Conservation (phyloP, 1,140 invertebrate genomes). For the Ceratoteleas bidentatus region DNA sequence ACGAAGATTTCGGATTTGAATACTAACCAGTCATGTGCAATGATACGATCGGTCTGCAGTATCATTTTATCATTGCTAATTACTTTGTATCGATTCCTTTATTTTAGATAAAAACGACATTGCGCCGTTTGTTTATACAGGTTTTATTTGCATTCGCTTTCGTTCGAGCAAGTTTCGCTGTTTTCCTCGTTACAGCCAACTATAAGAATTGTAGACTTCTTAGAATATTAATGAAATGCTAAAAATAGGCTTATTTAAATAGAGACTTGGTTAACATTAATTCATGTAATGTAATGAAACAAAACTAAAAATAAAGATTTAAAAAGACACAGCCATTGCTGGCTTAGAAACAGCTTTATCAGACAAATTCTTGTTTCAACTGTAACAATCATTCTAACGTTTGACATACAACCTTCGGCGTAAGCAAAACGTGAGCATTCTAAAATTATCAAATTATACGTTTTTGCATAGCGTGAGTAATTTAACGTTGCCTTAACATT, state of each 20-base stretch:
- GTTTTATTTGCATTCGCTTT: background rate
- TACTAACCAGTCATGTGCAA: conserved; percentile 21
- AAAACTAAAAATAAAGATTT: background rate
- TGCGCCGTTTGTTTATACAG: conserved; percentile 7
- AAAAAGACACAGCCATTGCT: too few relatives aligned
- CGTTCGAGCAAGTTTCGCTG: background rate
- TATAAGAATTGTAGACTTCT: too few relatives aligned
- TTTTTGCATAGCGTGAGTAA: too few relatives aligned
- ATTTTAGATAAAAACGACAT: conserved; percentile 8
- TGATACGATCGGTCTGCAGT: conserved; percentile 12
- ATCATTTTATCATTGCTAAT: conserved; percentile 30
- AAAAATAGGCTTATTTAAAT: background rate
- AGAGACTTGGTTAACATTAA: background rate
- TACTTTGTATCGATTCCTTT: conserved; percentile 17
- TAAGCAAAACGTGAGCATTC: too few relatives aligned
- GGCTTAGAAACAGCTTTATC: too few relatives aligned
- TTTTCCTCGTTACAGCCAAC: background rate
- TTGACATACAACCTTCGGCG: too few relatives aligned
- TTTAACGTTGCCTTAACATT: too few relatives aligned
- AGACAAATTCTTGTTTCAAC: too few relatives aligned
- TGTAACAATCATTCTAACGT: too few relatives aligned
- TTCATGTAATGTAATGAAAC: conserved; percentile 16
- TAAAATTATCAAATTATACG: too few relatives aligned
- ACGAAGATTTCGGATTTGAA: conserved; percentile 1
- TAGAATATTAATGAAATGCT: too few relatives aligned